These are phyloP conservation scores for Drosophila percnosoma DNA, from an alignment of 2,888 invertebrate genomes.

Conservation along the genomic window DNA sequence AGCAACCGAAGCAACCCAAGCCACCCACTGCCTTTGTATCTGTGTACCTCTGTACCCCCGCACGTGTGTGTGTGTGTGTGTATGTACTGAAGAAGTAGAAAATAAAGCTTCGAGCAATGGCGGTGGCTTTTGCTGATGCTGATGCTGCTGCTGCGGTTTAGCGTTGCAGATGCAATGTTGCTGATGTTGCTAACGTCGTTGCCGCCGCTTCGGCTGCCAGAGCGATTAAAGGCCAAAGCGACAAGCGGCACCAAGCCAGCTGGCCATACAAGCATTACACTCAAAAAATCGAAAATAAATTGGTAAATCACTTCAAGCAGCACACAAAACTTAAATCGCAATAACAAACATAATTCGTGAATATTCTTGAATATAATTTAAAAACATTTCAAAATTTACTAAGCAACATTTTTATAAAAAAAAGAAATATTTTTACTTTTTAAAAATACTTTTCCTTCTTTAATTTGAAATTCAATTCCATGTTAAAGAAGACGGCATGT, in stretches of 20 bases:
- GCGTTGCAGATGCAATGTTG: constrained; percentile 35
- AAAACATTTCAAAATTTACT: neutral
- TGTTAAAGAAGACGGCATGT: neutral
- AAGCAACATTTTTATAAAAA: neutral
- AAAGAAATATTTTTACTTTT: neutral
- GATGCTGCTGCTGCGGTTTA: constrained; percentile 32
- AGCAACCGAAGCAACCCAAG: constrained; percentile 23
- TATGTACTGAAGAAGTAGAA: constrained; percentile 42
- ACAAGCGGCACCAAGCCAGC: constrained; percentile 31
- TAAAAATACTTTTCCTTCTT: neutral
- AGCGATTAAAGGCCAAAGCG: constrained; percentile 61
- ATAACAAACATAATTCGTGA: neutral
- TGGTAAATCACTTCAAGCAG: neutral
- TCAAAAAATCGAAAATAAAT: neutral
- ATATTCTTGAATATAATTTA: neutral
- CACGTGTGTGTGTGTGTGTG: constrained; percentile 16
- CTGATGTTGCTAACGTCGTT: constrained; percentile 11
- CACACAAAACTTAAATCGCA: neutral
- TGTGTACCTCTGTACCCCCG: constrained; percentile 8
- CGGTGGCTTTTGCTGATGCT: constrained; percentile 39
- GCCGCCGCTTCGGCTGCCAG: constrained; percentile 18
- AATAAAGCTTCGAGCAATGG: constrained; percentile 27
- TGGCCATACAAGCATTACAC: constrained; percentile 16
- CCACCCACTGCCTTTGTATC: constrained; percentile 62
- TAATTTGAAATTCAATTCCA: neutral